These are phyloP conservation scores for Notolepis coatsorum DNA, from an alignment of 2,797 vertebrate species.

Conservation along the genomic window DNA sequence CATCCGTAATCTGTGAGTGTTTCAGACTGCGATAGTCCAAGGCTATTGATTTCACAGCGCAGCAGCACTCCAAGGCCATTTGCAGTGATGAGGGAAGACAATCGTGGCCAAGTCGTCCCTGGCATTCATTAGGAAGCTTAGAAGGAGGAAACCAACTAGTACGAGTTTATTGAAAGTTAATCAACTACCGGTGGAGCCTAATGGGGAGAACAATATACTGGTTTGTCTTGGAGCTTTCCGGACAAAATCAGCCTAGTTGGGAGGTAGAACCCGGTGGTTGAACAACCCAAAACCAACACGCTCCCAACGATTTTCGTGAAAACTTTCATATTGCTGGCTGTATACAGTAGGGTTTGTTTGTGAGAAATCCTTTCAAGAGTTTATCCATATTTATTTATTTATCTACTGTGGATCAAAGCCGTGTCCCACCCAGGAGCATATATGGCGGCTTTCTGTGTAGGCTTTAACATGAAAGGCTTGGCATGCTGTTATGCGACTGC, in stretches of 20 bases:
- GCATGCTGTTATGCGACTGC: background rate
- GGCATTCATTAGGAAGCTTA: constrained; percentile 73
- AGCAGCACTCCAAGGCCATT: constrained; percentile 70
- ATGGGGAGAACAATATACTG: constrained; percentile 47
- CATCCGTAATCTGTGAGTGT: constrained; percentile 68
- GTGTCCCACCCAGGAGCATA: no score
- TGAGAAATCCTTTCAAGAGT: background rate
- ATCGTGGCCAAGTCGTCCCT: constrained; percentile 68
- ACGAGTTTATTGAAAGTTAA: constrained; percentile 75
- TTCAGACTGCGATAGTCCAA: constrained; percentile 58
- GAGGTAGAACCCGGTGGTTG: constrained; percentile 24
- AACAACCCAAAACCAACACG: constrained; percentile 33
- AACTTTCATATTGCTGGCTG: background rate
- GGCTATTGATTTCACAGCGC: constrained; percentile 71
- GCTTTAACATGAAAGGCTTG: constrained; percentile 20
- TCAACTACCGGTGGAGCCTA: constrained; percentile 67
- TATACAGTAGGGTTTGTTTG: background rate
- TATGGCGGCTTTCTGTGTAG: background rate
- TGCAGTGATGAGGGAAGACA: constrained; percentile 76
- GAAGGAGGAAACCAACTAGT: constrained; percentile 59
- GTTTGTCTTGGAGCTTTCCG: constrained; percentile 51
- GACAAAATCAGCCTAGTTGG: constrained; percentile 20
- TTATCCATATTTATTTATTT: background rate
- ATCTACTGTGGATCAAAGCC: background rate
- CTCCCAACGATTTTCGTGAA: constrained; percentile 19